These are phyloP conservation scores for Oophaga sylvatica DNA, from an alignment of 2,797 vertebrate species.

Conservation along the genomic window DNA sequence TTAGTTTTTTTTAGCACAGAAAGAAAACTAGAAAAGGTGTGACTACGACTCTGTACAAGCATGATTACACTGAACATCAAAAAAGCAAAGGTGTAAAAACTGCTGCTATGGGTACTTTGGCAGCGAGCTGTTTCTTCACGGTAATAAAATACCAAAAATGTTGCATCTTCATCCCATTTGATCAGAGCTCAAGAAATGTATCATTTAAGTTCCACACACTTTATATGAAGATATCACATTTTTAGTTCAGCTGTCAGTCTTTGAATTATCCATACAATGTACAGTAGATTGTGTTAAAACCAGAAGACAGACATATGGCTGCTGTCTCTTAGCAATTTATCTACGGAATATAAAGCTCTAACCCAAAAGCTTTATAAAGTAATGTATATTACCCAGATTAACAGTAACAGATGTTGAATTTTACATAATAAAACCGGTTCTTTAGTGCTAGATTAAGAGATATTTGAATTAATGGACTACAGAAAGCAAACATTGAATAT, in stretches of 20 bases:
- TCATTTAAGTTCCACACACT: not conserved
- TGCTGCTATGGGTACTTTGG: not conserved
- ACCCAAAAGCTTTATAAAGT: conserved; percentile 38
- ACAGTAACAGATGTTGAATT: conserved; percentile 48
- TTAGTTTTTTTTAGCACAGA: not conserved
- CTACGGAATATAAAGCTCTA: conserved; percentile 37
- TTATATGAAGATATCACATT: not conserved
- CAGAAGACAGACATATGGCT: conserved; percentile 45
- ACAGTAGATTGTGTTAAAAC: not conserved
- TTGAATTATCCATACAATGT: not conserved
- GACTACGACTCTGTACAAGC: not conserved
- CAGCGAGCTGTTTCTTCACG: not conserved
- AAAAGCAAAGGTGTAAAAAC: not conserved
- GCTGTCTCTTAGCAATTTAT: conserved; percentile 36
- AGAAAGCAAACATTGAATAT: not conserved
- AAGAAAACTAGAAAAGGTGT: not conserved
- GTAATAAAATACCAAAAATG: not conserved
- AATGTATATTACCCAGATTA: conserved; percentile 49
- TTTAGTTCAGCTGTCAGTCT: not conserved
- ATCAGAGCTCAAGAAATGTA: not conserved
- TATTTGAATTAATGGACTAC: conserved; percentile 26
- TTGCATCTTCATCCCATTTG: not conserved
- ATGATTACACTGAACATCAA: not conserved
- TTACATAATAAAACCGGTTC: conserved; percentile 30
- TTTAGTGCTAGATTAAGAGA: conserved; percentile 28